Percentiles rank a stretch among this genome's conserved stretches.
These are phyloP conservation scores for Lycocerus yunnanus DNA, from an alignment of 2,888 invertebrate species.

Conservation along the genomic window DNA sequence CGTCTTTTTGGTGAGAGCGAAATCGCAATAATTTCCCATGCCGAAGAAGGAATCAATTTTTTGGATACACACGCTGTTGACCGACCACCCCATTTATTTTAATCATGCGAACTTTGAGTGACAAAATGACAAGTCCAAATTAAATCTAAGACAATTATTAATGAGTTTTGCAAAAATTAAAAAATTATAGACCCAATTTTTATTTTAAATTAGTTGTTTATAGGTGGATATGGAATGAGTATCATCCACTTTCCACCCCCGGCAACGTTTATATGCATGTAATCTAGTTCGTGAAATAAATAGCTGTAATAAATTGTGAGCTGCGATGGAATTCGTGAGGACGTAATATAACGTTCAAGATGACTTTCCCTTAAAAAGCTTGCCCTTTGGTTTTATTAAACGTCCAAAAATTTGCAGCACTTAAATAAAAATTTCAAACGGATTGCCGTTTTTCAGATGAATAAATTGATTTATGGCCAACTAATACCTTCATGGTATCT, in stretches of 20 bases:
- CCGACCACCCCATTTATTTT: background rate
- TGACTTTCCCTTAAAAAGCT: slow-evolving; percentile 21
- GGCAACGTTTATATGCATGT: slow-evolving; percentile 57
- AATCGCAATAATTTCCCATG: background rate
- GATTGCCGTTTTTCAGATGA: too few species aligned
- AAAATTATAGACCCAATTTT: slow-evolving; percentile 10
- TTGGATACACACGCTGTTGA: background rate
- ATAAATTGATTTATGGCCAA: too few species aligned
- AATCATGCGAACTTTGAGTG: background rate
- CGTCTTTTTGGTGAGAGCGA: background rate
- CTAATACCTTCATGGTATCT: too few species aligned
- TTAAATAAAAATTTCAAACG: background rate
- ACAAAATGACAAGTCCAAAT: background rate
- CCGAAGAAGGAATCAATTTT: background rate
- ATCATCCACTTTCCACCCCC: slow-evolving; percentile 33
- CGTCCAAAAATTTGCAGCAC: background rate
- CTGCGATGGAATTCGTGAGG: slow-evolving; percentile 37
- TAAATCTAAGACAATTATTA: background rate
- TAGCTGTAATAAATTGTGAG: slow-evolving; percentile 77
- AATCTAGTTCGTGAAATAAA: slow-evolving; percentile 61
- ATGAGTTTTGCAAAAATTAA: background rate
- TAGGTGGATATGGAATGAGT: slow-evolving; percentile 27
- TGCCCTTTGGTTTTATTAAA: background rate
- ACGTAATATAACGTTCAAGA: slow-evolving; percentile 14
- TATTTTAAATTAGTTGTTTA: slow-evolving; percentile 30